phyloP scores from a whole-genome alignment of 2,888 invertebrate genomes.

The Salpingus planirostris region DNA sequence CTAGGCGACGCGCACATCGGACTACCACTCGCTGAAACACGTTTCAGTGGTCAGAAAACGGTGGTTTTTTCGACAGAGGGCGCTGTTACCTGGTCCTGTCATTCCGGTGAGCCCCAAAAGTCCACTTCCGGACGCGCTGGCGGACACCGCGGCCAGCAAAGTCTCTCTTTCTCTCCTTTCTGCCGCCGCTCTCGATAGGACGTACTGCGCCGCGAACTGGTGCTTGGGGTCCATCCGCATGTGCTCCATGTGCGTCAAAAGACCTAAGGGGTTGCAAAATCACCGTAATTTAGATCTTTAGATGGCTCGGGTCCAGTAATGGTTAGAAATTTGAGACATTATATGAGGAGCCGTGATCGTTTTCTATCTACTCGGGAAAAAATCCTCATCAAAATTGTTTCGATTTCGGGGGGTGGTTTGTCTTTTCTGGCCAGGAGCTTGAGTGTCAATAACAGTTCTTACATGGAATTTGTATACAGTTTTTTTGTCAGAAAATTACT shows the following conservation, averaged over 20 bases:
- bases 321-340: no score
- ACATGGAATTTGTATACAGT: conserved; percentile 5
- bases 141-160: conserved; percentile 54
- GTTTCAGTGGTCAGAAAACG: background rate
- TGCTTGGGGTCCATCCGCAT: conserved; percentile 96
- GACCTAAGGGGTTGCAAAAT: conserved; percentile 49
- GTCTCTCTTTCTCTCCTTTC: conserved; percentile 79
- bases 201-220: conserved; percentile 91
- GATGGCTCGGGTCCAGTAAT: conserved; percentile 2
- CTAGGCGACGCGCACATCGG: conserved; percentile 75
- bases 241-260: conserved; percentile 90
- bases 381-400: no score
- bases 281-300: background rate
- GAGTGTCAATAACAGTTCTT: conserved; percentile 6
- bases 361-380: no score
- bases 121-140: conserved; percentile 52
- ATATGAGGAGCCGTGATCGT: no score
- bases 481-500: conserved; percentile 4
- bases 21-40: conserved; percentile 43
- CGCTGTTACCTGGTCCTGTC: conserved; percentile 28
- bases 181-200: conserved; percentile 81
- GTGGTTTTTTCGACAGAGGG: background rate
- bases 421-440: no score
- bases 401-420: no score
- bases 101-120: conserved; percentile 47